Evolutionary conservation across 2,113 vertebrate species (phyloP).

Genomic region (Stictonetta naevosa): DNA sequence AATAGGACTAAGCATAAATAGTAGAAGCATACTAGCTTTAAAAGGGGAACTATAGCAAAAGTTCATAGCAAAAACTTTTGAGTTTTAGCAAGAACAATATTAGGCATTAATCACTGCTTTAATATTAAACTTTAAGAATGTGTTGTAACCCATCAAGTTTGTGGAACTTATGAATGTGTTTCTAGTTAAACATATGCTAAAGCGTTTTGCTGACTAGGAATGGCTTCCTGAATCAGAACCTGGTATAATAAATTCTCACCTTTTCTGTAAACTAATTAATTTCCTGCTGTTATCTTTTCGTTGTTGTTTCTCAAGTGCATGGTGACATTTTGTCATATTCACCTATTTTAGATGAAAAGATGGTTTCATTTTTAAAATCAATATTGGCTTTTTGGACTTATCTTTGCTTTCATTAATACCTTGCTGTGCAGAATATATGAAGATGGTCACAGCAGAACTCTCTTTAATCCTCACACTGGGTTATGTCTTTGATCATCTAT

Average conservation of each 20-base stretch:
- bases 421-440: constrained; percentile 30
- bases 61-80: background rate
- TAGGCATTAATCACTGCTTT: background rate
- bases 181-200: constrained; percentile 3
- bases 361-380: constrained; percentile 72
- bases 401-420: constrained; percentile 64
- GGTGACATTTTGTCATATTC: constrained; percentile 65
- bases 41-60: background rate
- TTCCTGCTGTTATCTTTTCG: constrained; percentile 61
- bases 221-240: background rate
- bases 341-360: constrained; percentile 67
- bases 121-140: constrained; percentile 1
- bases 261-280: constrained; percentile 64
- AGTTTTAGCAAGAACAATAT: background rate
- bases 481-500: constrained; percentile 68
- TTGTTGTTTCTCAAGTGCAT: constrained; percentile 62
- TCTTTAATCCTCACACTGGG: constrained; percentile 63
- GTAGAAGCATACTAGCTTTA: background rate
- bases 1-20: background rate
- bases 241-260: constrained; percentile 34
- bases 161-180: background rate
- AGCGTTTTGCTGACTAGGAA: constrained; percentile 14
- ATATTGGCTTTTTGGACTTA: constrained; percentile 64
- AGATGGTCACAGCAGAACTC: constrained; percentile 30
- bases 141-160: background rate